phyloP scores from a whole-genome alignment of 1,140 invertebrate species.

The Drosophila pandora region DNA sequence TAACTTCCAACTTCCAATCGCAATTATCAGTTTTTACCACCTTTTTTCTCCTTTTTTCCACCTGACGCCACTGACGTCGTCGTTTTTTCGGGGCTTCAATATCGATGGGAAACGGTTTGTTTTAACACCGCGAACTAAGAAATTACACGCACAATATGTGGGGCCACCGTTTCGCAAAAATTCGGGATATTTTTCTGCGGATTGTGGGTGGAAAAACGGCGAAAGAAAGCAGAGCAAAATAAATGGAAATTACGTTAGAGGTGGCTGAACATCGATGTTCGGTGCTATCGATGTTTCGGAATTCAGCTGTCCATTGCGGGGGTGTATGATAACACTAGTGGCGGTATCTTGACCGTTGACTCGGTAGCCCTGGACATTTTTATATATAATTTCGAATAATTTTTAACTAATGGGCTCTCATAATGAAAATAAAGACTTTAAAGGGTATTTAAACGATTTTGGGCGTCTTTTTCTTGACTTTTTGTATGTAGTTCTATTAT shows the following conservation, averaged over 20 bases:
- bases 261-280: conserved; percentile 1
- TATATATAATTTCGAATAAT: not conserved
- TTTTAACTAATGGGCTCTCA: not conserved
- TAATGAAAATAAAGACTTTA: too few species aligned
- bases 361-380: not conserved
- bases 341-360: not conserved
- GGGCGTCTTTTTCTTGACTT: too few species aligned
- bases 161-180: not conserved
- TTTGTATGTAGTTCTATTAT: too few species aligned
- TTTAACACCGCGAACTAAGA: conserved; percentile 1
- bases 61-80: conserved; percentile 44
- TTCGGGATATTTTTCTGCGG: conserved; percentile 9
- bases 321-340: not conserved
- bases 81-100: not conserved
- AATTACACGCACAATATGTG: conserved; percentile 13
- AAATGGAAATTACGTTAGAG: conserved; percentile 39
- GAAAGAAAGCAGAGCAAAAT: conserved; percentile 41
- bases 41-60: conserved; percentile 7
- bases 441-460: too few species aligned
- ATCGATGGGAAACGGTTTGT: not conserved
- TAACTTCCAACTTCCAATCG: conserved; percentile 14
- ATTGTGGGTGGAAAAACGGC: conserved; percentile 28
- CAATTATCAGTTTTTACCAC: conserved; percentile 30
- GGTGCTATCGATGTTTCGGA: not conserved
- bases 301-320: not conserved